Conservation (phyloP, 1,140 invertebrate genomes). For the Periplaneta americana region DNA sequence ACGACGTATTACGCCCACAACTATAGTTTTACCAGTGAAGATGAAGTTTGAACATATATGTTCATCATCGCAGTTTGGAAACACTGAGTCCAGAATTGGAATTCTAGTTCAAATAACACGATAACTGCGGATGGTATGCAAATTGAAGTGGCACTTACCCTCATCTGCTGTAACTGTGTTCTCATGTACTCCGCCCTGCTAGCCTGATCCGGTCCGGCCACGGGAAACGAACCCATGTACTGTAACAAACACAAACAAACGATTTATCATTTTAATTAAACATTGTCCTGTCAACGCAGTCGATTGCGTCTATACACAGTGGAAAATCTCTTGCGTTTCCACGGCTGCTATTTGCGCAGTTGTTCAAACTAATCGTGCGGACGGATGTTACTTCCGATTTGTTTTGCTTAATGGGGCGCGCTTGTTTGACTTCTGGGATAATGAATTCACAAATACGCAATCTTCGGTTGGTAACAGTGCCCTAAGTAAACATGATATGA, state of each 20-base stretch:
- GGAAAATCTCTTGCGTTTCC: no score
- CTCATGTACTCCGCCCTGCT: slow-evolving; percentile 33
- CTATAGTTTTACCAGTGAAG: no score
- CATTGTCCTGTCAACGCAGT: background rate
- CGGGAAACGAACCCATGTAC: slow-evolving; percentile 45
- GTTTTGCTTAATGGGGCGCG: background rate
- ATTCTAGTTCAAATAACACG: no score
- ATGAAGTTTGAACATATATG: no score
- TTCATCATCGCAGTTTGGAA: no score
- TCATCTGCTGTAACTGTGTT: slow-evolving; percentile 27
- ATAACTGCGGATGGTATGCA: no score
- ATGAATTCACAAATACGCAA: background rate
- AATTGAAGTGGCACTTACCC: slow-evolving; percentile 25
- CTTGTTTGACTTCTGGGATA: background rate
- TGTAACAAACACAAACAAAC: slow-evolving; percentile 25
- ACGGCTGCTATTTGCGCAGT: no score
- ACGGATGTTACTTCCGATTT: no score
- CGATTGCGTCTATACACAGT: no score
- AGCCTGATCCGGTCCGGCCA: slow-evolving; percentile 35
- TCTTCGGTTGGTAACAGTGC: background rate
- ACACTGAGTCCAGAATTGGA: no score
- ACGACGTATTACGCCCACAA: no score
- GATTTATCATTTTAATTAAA: background rate
- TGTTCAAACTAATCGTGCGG: background rate
- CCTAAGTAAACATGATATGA: no score